Evolutionary conservation across 2,113 vertebrate genomes (phyloP), one percentile per base, ranked within the genome.

Genomic region (Rhegmatorhina hoffmannsi): DNA sequence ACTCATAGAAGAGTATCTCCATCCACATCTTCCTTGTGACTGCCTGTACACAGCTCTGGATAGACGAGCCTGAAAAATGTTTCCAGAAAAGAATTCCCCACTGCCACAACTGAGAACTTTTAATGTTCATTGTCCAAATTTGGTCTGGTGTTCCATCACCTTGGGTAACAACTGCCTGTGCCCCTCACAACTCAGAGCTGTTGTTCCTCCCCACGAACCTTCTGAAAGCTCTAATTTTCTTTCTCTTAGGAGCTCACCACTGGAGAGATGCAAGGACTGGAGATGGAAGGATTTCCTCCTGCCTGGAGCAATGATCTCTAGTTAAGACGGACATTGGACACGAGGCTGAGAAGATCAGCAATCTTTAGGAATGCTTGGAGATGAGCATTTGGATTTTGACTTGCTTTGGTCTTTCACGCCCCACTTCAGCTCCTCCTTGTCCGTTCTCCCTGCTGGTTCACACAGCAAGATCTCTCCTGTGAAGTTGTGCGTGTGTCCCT

Each of bases 261-360:
- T 2, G 23, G 20, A 36, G 29, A 44, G 31, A 33, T 10, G 75
- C 50, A 46, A 55, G 16, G 15, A 5, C n/a, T 43, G 67, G 26
- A 59, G 34, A 3, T 5, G 3, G 25, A 44, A 67, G 6, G 16
- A 17, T 67, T 43, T 52, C 59, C 64, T 87, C 23, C 43, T 84
- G 17, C 58, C 55, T 2, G 2, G 10, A 2, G 1, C 1, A 4
- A 2, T 6, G 33, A 4, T 76, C 31, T 67, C 33, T 3, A 3
- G 3, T 38, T 31, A 25, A 47, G 7, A 11, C 47, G 64, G 29
- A 13, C 16, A 7, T 7, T 43, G 43, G 6, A 40, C n/a, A 28
- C 1, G 8, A 59, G 70, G 6, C 36, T n/a, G 64, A 53, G 36
- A 23, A 19, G 8, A 10, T 12, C 29, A 20, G 34, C 12, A 17